Percentiles rank a stretch among this genome's conserved stretches.
Evolutionary conservation across 2,113 vertebrate genomes (phyloP).

Genomic region (Urocynchramus pylzowi): DNA sequence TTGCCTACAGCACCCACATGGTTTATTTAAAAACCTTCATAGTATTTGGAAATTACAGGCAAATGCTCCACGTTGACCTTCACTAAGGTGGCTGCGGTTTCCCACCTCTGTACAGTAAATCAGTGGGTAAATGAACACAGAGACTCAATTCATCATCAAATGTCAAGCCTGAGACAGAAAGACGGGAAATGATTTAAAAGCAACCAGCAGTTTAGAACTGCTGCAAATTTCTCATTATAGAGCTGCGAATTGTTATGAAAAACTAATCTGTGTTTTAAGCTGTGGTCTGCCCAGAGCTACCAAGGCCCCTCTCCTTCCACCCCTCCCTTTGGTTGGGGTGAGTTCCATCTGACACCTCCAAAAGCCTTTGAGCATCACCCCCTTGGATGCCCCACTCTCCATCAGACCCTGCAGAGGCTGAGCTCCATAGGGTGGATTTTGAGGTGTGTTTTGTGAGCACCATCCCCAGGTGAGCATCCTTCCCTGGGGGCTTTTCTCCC

Average conservation of each 20-base stretch:
- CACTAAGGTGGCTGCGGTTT: background rate
- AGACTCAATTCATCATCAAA: background rate
- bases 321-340: rapidly evolving
- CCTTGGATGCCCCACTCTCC: background rate
- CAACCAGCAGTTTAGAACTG: background rate
- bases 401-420: background rate
- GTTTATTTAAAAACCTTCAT: background rate
- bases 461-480: background rate
- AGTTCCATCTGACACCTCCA: background rate
- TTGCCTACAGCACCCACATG: background rate
- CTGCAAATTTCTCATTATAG: background rate
- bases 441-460: background rate
- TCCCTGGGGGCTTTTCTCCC: rapidly evolving
- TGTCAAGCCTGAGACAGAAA: background rate
- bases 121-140: background rate
- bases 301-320: background rate
- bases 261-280: background rate
- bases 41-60: background rate
- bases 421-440: background rate
- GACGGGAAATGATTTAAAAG: background rate
- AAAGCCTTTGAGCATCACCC: background rate
- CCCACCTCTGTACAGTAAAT: background rate
- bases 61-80: background rate
- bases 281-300: background rate
- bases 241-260: background rate